These are phyloP conservation scores for Myotis myotis DNA, from an alignment of 2,797 vertebrate genomes.

Conservation along the genomic window DNA sequence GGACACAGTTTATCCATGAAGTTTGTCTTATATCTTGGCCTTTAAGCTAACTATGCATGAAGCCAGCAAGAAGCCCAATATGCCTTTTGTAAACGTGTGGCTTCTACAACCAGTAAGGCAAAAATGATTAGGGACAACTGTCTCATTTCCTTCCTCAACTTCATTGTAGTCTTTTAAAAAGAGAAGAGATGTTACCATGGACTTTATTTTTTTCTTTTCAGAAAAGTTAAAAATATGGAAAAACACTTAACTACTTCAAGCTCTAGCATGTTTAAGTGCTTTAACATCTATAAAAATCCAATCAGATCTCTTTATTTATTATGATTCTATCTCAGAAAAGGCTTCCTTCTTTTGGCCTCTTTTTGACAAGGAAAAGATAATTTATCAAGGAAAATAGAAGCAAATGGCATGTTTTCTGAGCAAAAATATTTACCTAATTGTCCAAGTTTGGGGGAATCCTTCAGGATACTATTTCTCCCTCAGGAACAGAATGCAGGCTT, in stretches of 20 bases:
- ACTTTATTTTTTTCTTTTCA: not conserved
- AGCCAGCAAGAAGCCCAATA: not conserved
- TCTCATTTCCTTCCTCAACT: constrained; percentile 27
- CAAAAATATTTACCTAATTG: constrained; percentile 33
- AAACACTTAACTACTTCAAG: constrained; percentile 21
- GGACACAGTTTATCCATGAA: not conserved
- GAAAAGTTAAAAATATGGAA: constrained; percentile 15
- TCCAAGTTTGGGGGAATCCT: constrained; percentile 24
- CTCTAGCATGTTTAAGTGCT: not conserved
- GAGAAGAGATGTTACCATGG: not conserved
- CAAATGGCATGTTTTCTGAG: not conserved
- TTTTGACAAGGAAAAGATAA: constrained; percentile 36
- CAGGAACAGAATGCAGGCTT: constrained; percentile 12
- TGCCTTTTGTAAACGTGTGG: not conserved
- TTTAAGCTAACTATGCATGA: not conserved
- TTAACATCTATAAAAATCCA: not conserved
- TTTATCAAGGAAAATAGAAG: constrained; percentile 47
- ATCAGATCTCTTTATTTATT: not conserved
- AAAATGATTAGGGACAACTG: not conserved
- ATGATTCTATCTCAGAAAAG: not conserved
- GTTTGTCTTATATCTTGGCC: not conserved
- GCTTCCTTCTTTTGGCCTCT: not conserved
- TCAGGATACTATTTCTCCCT: not conserved
- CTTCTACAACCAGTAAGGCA: not conserved
- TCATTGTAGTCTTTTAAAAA: not conserved